Evolutionary conservation across 2,888 invertebrate genomes (phyloP).

Genomic region (Thecophora atra): DNA sequence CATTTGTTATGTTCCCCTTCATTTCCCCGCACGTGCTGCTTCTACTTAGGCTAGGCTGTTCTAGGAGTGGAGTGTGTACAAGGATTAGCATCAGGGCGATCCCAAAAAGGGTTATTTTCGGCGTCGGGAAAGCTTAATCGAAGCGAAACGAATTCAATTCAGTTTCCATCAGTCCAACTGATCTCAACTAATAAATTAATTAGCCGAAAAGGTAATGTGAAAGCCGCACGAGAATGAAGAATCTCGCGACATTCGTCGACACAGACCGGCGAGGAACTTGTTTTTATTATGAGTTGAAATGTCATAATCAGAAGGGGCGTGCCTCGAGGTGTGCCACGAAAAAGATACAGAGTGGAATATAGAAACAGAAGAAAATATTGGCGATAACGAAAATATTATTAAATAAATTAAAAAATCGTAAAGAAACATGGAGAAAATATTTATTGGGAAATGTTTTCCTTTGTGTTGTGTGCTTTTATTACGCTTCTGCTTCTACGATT

Average conservation of each 20-base stretch:
- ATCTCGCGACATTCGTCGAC: background rate
- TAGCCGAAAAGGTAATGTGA: background rate
- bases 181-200: conserved; percentile 21
- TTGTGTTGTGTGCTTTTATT: no score
- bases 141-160: background rate
- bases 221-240: conserved; percentile 1
- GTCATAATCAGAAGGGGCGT: no score
- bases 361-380: background rate
- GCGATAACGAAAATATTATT: background rate
- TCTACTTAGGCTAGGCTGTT: no score
- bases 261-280: no score
- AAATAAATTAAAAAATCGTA: background rate
- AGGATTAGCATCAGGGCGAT: background rate
- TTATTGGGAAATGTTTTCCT: background rate
- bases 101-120: conserved; percentile 10
- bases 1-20: no score
- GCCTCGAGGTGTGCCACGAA: background rate
- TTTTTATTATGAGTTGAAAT: no score
- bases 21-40: no score
- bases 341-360: background rate
- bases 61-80: no score
- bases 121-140: background rate
- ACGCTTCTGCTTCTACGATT: no score
- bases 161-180: background rate
- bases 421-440: background rate